A percentile compares a stretch with the other conserved stretches of the same genome.
These are phyloP conservation scores for Clinocottus analis DNA, from an alignment of 2,113 vertebrate genomes.

Conservation along the genomic window DNA sequence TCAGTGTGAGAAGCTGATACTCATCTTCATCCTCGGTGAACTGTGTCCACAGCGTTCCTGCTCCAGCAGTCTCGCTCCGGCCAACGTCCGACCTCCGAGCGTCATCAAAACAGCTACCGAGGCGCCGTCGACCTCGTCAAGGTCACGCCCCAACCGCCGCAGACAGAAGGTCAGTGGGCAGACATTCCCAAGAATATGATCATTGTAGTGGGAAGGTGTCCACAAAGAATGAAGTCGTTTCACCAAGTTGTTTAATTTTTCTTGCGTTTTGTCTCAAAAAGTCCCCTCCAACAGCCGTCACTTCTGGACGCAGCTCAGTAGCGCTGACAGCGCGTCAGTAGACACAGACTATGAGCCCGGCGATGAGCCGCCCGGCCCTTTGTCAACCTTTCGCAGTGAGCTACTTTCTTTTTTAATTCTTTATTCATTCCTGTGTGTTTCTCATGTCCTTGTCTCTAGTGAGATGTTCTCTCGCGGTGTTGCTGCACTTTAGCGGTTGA, in stretches of 20 bases:
- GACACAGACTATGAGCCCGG: slow-evolving; percentile 76
- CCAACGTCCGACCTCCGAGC: background rate
- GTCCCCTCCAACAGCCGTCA: slow-evolving; percentile 33
- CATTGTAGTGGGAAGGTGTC: background rate
- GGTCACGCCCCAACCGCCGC: slow-evolving; percentile 35
- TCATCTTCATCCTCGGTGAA: background rate
- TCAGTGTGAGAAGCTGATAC: background rate
- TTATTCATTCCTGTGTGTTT: background rate
- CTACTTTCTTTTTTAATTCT: slow-evolving; percentile 31
- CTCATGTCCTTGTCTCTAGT: background rate
- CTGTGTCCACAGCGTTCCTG: slow-evolving; percentile 49
- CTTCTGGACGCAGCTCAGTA: slow-evolving; percentile 75
- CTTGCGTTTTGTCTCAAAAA: slow-evolving; percentile 60
- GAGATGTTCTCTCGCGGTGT: background rate
- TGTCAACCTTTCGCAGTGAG: slow-evolving; percentile 83
- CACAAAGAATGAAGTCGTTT: background rate
- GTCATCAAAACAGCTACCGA: slow-evolving; percentile 59
- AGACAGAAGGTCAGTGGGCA: slow-evolving; percentile 54
- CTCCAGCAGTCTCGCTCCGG: slow-evolving; percentile 54
- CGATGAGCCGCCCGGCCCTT: slow-evolving; percentile 48
- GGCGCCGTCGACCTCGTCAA: slow-evolving; percentile 65
- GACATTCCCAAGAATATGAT: background rate
- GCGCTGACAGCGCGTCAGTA: slow-evolving; percentile 69
- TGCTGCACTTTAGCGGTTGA: slow-evolving; percentile 40
- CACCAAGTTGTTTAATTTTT: background rate